Conservation (phyloP, 2,797 vertebrate genomes). For the Eidolon dupreanum region DNA sequence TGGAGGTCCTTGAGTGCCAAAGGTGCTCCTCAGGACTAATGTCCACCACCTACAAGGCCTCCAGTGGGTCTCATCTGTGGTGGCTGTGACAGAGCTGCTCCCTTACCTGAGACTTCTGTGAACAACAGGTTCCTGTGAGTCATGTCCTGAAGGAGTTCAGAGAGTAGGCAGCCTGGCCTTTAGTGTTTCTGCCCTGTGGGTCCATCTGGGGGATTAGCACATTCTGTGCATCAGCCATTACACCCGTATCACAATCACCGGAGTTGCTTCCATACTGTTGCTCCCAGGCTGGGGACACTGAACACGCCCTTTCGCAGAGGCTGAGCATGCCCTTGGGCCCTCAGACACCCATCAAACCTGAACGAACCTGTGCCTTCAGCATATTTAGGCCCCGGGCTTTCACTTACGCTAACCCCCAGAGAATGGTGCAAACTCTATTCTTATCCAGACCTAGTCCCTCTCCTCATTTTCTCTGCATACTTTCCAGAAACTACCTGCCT, state of each 20-base stretch:
- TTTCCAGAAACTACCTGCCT: not conserved
- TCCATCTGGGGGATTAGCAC: not conserved
- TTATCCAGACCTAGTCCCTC: not conserved
- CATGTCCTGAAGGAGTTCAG: not conserved
- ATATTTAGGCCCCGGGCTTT: fast-evolving
- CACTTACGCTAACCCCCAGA: fast-evolving
- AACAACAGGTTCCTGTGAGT: not conserved
- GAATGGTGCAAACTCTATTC: not conserved
- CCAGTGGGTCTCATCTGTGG: not conserved
- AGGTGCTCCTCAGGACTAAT: not conserved
- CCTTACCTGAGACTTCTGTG: not conserved
- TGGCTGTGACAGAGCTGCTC: not conserved
- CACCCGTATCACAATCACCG: fast-evolving
- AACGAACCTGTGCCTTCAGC: too few species aligned
- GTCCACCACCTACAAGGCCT: not conserved
- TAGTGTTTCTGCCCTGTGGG: not conserved
- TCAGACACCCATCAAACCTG: not conserved
- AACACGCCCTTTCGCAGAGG: fast-evolving
- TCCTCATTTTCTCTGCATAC: not conserved
- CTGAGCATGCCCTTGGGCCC: fast-evolving
- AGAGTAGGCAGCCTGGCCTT: not conserved
- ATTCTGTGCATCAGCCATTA: not conserved
- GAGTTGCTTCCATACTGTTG: not conserved
- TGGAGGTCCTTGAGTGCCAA: not conserved
- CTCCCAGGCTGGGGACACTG: not conserved